Evolutionary conservation across 2,888 invertebrate species (phyloP).

Genomic region (Plusia festucae): DNA sequence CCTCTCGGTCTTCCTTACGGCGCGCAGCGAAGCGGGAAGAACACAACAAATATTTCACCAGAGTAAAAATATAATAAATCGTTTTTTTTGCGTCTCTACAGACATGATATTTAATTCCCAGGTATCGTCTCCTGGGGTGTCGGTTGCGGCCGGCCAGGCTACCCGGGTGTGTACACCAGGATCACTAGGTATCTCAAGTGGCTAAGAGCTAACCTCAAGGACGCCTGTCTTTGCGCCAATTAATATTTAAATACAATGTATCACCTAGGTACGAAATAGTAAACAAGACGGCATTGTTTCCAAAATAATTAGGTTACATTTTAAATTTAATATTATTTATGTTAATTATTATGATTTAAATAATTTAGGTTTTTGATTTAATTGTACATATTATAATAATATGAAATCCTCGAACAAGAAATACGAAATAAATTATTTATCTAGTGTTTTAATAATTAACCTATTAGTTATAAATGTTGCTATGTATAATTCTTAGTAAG

Average conservation of each 20-base stretch:
- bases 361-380: background rate
- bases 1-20: no score
- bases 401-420: background rate
- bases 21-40: no score
- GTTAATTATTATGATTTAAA: background rate
- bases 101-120: constrained; percentile 72
- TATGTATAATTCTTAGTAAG: no score
- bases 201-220: constrained; percentile 93
- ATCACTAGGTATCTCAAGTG: constrained; percentile 92
- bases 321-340: background rate
- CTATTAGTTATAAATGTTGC: background rate
- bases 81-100: no score
- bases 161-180: constrained; percentile 93
- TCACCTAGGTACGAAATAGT: background rate
- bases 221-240: constrained; percentile 92
- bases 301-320: background rate
- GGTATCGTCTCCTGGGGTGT: constrained; percentile 97
- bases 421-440: background rate
- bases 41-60: no score
- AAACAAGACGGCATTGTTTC: background rate
- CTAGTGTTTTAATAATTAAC: background rate
- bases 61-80: no score
- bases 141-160: constrained; percentile 92
- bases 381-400: background rate
- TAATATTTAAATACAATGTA: constrained; percentile 51